A percentile compares a stretch with the other conserved stretches of the same genome.
These are phyloP conservation scores for Caenorhabditis virilis DNA, from an alignment of 2,888 invertebrate species.

Conservation along the genomic window DNA sequence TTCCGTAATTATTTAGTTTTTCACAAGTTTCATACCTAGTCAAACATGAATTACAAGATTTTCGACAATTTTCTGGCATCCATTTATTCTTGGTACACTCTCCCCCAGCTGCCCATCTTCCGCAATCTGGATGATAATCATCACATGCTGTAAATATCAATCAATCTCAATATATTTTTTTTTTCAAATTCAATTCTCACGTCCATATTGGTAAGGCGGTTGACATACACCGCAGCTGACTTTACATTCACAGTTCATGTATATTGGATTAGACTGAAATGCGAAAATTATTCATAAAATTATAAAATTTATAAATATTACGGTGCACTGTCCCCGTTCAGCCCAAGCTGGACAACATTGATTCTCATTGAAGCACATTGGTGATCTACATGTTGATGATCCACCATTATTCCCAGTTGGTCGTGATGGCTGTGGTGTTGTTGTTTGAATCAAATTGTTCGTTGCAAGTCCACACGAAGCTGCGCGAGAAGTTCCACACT, in stretches of 20 bases:
- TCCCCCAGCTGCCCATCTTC: conserved; percentile 43
- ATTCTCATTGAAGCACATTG: conserved; percentile 62
- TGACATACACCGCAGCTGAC: conserved; percentile 58
- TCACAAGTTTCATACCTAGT: conserved; percentile 3
- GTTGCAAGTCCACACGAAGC: conserved; percentile 34
- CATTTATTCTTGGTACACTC: conserved; percentile 54
- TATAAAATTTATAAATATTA: conserved; percentile 7
- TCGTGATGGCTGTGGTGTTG: conserved; percentile 10
- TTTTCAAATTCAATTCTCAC: conserved; percentile 4
- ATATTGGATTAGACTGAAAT: conserved; percentile 40
- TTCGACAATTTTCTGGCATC: conserved; percentile 52
- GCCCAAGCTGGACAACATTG: conserved; percentile 61
- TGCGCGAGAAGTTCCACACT: conserved; percentile 43
- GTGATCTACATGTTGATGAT: conserved; percentile 19
- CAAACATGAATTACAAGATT: conserved; percentile 46
- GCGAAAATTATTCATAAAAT: neutral
- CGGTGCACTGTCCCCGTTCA: conserved; percentile 42
- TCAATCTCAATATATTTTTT: neutral
- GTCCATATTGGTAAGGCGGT: conserved; percentile 53
- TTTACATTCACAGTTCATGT: conserved; percentile 59
- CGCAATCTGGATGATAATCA: conserved; percentile 53
- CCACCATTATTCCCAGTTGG: neutral
- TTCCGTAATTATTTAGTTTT: too few species aligned
- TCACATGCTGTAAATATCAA: conserved; percentile 33
- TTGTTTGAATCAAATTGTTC: conserved; percentile 10